phyloP scores from a whole-genome alignment of 1,140 invertebrate species.

The Agrilus planipennis region DNA sequence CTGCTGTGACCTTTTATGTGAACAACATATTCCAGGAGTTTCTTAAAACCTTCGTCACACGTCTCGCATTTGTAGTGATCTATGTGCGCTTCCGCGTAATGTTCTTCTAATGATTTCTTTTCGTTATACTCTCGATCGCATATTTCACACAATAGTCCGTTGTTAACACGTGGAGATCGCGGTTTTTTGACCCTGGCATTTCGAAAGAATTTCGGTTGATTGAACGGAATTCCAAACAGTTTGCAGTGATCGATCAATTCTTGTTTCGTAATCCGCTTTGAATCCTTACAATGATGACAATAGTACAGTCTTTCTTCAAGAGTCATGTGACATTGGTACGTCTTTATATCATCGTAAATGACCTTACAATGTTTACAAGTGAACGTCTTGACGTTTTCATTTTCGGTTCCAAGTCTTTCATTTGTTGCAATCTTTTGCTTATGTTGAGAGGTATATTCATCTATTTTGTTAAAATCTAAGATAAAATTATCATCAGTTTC shows the following conservation, averaged over 20 bases:
- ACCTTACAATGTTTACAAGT: too few species aligned
- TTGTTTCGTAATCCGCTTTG: neutral
- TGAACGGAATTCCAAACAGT: neutral
- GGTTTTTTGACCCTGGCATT: neutral
- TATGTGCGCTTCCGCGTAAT: constrained; percentile 7
- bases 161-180: constrained; percentile 3
- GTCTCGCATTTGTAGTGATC: constrained; percentile 3
- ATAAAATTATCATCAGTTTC: too few species aligned
- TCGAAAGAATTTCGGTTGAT: neutral
- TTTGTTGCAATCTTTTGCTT: too few species aligned
- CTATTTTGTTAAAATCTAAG: too few species aligned
- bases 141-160: constrained; percentile 31
- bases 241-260: neutral
- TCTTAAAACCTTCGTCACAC: constrained; percentile 1
- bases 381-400: too few species aligned
- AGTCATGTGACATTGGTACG: too few species aligned
- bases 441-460: too few species aligned
- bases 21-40: constrained; percentile 4
- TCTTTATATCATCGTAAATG: too few species aligned
- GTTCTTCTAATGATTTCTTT: constrained; percentile 8
- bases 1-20: constrained; percentile 14
- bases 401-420: too few species aligned
- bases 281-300: constrained; percentile 3
- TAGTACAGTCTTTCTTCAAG: too few species aligned
- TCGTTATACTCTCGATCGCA: constrained; percentile 4